A percentile compares a stretch with the other conserved stretches of the same genome.
Conservation (phyloP, 2,797 vertebrate genomes). For the Pseudopleuronectes americanus region DNA sequence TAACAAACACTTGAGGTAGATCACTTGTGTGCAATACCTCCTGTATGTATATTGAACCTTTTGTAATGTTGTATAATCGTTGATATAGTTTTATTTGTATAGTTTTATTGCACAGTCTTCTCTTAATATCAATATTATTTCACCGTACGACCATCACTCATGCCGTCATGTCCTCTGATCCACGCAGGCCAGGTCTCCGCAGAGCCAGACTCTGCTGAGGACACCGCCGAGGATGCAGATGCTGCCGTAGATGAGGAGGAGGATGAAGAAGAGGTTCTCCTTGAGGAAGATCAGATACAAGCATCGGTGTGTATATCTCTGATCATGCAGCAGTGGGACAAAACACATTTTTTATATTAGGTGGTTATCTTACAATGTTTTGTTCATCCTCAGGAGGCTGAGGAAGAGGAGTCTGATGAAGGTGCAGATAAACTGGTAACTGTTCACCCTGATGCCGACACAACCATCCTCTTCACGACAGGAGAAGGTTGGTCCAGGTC, state of each 20-base stretch:
- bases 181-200: conserved; percentile 73
- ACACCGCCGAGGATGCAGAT: conserved; percentile 62
- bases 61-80: too few species aligned
- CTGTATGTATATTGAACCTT: too few species aligned
- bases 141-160: neutral
- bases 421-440: conserved; percentile 58
- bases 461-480: conserved; percentile 82
- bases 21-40: too few species aligned
- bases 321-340: neutral
- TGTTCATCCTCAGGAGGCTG: conserved; percentile 66
- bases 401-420: conserved; percentile 74
- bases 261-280: conserved; percentile 79
- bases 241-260: conserved; percentile 81
- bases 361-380: neutral
- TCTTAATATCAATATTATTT: neutral
- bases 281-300: conserved; percentile 80
- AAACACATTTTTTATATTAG: neutral
- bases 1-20: too few species aligned
- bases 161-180: neutral
- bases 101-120: too few species aligned
- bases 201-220: conserved; percentile 73
- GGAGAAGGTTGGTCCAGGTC: conserved; percentile 77
- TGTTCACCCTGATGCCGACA: conserved; percentile 83
- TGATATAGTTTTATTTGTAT: too few species aligned
- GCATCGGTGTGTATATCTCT: conserved; percentile 59